phyloP scores from a whole-genome alignment of 2,113 vertebrate genomes.

The Lamprotornis superbus region DNA sequence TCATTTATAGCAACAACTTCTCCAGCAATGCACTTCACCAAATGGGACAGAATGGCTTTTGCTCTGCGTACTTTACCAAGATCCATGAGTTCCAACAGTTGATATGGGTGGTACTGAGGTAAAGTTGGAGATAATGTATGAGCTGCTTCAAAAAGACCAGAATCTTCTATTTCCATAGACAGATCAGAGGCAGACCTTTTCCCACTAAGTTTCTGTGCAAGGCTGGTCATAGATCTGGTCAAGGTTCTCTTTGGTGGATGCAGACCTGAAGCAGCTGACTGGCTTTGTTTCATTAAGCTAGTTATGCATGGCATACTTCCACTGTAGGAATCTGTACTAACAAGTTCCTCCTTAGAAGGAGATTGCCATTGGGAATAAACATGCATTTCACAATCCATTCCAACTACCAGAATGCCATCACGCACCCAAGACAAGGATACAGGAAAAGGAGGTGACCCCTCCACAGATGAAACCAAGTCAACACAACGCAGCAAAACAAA shows the following conservation, averaged over 20 bases:
- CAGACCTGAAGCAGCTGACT: conserved; percentile 73
- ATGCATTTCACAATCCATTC: conserved; percentile 99
- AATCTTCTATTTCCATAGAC: conserved; percentile 90
- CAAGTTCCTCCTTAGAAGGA: conserved; percentile 70
- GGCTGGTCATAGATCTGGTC: conserved; percentile 92
- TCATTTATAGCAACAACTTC: conserved; percentile 91
- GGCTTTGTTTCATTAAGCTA: conserved; percentile 82
- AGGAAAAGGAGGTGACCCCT: conserved; percentile 89
- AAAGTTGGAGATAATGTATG: conserved; percentile 91
- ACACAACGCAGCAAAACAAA: conserved; percentile 89
- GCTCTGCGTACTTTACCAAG: conserved; percentile 91
- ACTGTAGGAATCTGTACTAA: conserved; percentile 66
- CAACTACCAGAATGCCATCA: conserved; percentile 95
- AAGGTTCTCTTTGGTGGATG: conserved; percentile 82
- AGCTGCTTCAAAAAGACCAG: conserved; percentile 94
- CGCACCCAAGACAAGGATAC: conserved; percentile 97
- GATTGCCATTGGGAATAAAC: conserved; percentile 98
- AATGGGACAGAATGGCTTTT: conserved; percentile 94
- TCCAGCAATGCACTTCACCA: conserved; percentile 97
- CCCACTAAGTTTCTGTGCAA: conserved; percentile 95
- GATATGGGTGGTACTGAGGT: conserved; percentile 96
- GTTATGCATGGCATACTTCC: conserved; percentile 83
- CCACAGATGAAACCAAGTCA: conserved; percentile 91
- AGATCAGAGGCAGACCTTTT: conserved; percentile 87
- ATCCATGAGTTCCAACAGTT: conserved; percentile 96